Conservation (phyloP, 2,113 vertebrate species). For the Phainopepla nitens region DNA sequence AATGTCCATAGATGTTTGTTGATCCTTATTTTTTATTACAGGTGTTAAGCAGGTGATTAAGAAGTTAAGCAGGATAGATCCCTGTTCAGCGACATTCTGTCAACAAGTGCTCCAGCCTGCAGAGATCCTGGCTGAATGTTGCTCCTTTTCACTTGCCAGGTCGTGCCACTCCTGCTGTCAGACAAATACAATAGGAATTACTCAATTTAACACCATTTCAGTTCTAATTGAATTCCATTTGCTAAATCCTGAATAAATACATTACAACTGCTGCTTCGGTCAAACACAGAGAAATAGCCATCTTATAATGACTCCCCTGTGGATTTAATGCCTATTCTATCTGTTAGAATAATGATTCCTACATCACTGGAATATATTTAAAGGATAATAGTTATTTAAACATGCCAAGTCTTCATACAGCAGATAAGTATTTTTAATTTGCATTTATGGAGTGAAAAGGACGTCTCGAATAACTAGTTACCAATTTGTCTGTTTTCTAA, state of each 20-base stretch:
- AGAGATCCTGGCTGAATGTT: background rate
- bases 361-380: slow-evolving; percentile 65
- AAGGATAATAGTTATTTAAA: slow-evolving; percentile 74
- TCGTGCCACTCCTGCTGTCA: slow-evolving; percentile 55
- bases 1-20: background rate
- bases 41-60: background rate
- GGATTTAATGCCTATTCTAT: slow-evolving; percentile 70
- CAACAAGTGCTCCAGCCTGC: background rate
- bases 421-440: slow-evolving; percentile 73
- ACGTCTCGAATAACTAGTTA: background rate
- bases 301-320: slow-evolving; percentile 73
- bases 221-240: slow-evolving; percentile 78
- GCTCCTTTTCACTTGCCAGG: slow-evolving; percentile 40
- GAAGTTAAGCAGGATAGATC: slow-evolving; percentile 14
- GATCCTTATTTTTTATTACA: background rate
- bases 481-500: background rate
- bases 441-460: slow-evolving; percentile 67
- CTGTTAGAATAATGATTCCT: slow-evolving; percentile 68
- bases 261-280: slow-evolving; percentile 66
- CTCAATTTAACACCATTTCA: slow-evolving; percentile 75
- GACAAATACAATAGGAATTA: slow-evolving; percentile 72
- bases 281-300: slow-evolving; percentile 71
- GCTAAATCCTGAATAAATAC: slow-evolving; percentile 79
- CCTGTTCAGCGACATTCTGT: slow-evolving; percentile 5
- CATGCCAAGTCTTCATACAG: slow-evolving; percentile 55